A percentile compares a stretch with the other conserved stretches of the same genome.
Conservation (phyloP, 2,888 invertebrate genomes). For the Rhagium mordax region DNA sequence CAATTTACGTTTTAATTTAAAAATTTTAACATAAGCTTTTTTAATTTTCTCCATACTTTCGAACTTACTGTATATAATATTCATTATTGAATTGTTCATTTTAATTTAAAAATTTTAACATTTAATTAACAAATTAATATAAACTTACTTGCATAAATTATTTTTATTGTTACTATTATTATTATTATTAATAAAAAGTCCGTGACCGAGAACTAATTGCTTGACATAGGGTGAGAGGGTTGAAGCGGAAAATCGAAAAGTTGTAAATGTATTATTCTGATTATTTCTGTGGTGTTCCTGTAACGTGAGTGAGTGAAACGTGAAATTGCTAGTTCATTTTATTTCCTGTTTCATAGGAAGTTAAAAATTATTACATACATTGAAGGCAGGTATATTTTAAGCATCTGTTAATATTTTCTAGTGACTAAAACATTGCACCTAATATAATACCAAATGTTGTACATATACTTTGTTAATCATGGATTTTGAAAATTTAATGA, state of each 20-base stretch:
- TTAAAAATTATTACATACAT: not conserved
- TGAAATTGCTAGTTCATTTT: not conserved
- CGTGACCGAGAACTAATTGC: conserved; percentile 2
- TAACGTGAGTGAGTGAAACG: not conserved
- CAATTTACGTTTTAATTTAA: too few relatives aligned
- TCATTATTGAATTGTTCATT: too few relatives aligned
- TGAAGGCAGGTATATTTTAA: not conserved
- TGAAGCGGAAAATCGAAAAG: not conserved
- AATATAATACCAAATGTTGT: not conserved
- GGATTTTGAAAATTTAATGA: too few relatives aligned
- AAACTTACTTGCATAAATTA: not conserved
- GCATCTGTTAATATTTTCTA: not conserved
- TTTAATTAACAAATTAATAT: not conserved
- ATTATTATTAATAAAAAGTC: not conserved
- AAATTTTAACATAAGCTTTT: too few relatives aligned
- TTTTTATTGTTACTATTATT: too few relatives aligned
- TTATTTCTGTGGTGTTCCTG: conserved; percentile 13
- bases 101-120: too few relatives aligned
- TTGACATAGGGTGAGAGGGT: conserved; percentile 4
- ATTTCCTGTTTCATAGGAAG: not conserved
- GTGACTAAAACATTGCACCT: not conserved
- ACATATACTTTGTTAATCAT: too few relatives aligned
- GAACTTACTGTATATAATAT: too few relatives aligned
- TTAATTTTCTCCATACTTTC: too few relatives aligned
- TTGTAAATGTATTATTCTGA: conserved; percentile 11